Conservation (phyloP, 1,140 invertebrate species). For the Drosophila cardini region DNA sequence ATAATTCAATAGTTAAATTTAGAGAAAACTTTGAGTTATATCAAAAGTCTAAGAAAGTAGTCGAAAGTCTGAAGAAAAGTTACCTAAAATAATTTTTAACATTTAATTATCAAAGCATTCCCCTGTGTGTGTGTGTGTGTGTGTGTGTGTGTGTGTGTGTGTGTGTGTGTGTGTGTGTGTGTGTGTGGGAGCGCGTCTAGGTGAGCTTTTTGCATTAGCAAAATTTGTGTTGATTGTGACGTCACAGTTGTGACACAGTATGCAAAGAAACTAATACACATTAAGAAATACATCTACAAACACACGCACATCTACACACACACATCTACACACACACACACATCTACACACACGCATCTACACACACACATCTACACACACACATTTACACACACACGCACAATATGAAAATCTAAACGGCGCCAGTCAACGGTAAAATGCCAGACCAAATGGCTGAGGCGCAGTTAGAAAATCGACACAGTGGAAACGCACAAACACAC, state of each 20-base stretch:
- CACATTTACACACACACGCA: slow-evolving; percentile 16
- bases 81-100: not conserved
- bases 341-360: not conserved
- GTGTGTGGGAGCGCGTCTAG: not conserved
- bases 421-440: slow-evolving; percentile 37
- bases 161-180: no score
- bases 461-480: slow-evolving; percentile 28
- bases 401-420: slow-evolving; percentile 27
- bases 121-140: not conserved
- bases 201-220: slow-evolving; percentile 13
- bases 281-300: slow-evolving; percentile 2
- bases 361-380: slow-evolving; percentile 7
- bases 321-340: slow-evolving; percentile 13
- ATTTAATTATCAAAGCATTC: not conserved
- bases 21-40: no score
- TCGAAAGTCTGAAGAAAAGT: not conserved
- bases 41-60: no score
- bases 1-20: no score
- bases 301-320: slow-evolving; percentile 15
- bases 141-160: no score
- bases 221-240: slow-evolving; percentile 19
- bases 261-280: not conserved
- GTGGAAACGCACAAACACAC: not conserved
- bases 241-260: slow-evolving; percentile 49
- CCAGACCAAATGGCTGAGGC: slow-evolving; percentile 44